These are phyloP conservation scores for Melanogrammus aeglefinus DNA, from an alignment of 2,797 vertebrate genomes.

Conservation along the genomic window DNA sequence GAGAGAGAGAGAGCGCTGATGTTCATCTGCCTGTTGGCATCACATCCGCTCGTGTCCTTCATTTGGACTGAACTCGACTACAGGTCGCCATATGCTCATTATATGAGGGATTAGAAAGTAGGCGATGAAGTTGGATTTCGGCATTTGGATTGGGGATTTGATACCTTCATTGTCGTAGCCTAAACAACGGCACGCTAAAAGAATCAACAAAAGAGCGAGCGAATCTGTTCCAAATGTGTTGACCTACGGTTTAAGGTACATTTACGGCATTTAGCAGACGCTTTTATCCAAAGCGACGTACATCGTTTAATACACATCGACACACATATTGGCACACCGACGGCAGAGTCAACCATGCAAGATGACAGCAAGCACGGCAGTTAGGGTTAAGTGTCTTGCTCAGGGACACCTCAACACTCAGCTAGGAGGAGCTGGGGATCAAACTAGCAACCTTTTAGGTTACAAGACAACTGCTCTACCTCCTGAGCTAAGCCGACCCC, in stretches of 20 bases:
- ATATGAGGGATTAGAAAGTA: not conserved
- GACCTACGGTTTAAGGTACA: not conserved
- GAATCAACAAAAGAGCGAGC: constrained; percentile 28
- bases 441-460: no score
- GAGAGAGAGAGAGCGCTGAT: not conserved
- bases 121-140: not conserved
- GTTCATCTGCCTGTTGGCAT: not conserved
- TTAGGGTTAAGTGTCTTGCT: no score
- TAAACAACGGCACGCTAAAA: constrained; percentile 4
- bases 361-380: no score
- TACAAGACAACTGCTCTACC: no score
- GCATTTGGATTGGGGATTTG: not conserved
- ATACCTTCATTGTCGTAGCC: not conserved
- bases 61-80: not conserved
- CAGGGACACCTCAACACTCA: no score
- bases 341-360: no score
- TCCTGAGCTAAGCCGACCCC: no score
- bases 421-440: no score
- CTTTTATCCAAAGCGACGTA: no score
- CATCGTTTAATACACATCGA: no score
- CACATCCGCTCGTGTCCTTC: not conserved
- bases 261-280: no score
- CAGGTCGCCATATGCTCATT: not conserved
- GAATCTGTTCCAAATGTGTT: not conserved
- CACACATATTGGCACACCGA: no score